Evolutionary conservation across 2,797 vertebrate genomes (phyloP).

Genomic region (Fratercula arctica): DNA sequence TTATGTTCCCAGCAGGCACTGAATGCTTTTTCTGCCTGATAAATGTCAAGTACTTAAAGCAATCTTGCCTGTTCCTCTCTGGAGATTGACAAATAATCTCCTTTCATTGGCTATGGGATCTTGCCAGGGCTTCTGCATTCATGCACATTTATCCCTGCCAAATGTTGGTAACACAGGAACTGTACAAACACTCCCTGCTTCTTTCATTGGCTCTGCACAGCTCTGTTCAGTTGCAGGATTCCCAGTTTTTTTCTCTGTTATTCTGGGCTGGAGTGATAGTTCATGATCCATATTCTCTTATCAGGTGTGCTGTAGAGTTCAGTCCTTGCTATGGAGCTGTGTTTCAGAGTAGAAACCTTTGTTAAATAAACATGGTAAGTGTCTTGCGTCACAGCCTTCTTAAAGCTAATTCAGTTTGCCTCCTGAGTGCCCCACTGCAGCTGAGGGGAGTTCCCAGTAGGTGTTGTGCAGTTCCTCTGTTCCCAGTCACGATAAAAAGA

Average conservation of each 20-base stretch:
- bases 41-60: slow-evolving; percentile 56
- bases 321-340: neutral
- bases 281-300: neutral
- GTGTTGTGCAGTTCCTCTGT: neutral
- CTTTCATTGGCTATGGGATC: slow-evolving; percentile 26
- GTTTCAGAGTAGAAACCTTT: neutral
- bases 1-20: slow-evolving; percentile 7
- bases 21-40: slow-evolving; percentile 23
- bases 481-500: neutral
- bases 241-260: neutral
- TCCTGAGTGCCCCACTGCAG: neutral
- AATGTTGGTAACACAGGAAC: neutral
- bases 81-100: slow-evolving; percentile 36
- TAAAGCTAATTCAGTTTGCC: neutral
- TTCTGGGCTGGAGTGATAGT: neutral
- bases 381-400: neutral
- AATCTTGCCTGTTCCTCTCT: slow-evolving; percentile 24
- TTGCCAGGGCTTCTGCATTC: slow-evolving; percentile 33
- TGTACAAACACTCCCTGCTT: neutral
- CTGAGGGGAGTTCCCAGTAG: neutral
- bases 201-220: neutral
- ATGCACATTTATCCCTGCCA: neutral
- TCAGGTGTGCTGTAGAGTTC: neutral
- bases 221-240: neutral
- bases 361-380: neutral